These are phyloP conservation scores for Erpobdella octoculata DNA, from an alignment of 2,888 invertebrate genomes.

Conservation along the genomic window DNA sequence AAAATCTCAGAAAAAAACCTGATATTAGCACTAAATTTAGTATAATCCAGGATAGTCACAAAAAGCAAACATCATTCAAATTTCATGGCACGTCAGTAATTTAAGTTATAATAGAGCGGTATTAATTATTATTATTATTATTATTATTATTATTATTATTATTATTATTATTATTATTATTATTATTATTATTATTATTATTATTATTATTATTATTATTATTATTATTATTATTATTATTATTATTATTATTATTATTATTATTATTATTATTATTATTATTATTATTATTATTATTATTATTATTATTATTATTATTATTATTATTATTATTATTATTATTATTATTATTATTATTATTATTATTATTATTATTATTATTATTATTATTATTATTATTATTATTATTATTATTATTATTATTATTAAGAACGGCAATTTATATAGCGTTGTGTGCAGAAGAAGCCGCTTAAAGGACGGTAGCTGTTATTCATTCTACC, in stretches of 20 bases:
- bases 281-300: background rate
- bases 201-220: background rate
- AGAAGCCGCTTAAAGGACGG: too few species aligned
- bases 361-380: background rate
- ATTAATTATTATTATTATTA: background rate
- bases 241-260: background rate
- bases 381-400: slow-evolving; percentile 2
- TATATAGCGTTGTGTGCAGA: too few species aligned
- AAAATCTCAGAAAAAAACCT: too few species aligned
- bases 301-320: background rate
- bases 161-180: background rate
- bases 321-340: background rate
- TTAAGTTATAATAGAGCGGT: too few species aligned
- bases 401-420: slow-evolving; percentile 15
- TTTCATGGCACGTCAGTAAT: too few species aligned
- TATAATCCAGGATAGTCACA: too few species aligned
- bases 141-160: background rate
- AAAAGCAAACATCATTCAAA: too few species aligned
- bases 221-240: background rate
- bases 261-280: background rate
- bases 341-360: background rate
- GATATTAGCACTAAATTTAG: too few species aligned
- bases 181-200: background rate
- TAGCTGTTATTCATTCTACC: too few species aligned
- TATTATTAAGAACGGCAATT: too few species aligned